These are phyloP conservation scores for Osmoderma eremita DNA, from an alignment of 2,888 invertebrate genomes.

Conservation along the genomic window DNA sequence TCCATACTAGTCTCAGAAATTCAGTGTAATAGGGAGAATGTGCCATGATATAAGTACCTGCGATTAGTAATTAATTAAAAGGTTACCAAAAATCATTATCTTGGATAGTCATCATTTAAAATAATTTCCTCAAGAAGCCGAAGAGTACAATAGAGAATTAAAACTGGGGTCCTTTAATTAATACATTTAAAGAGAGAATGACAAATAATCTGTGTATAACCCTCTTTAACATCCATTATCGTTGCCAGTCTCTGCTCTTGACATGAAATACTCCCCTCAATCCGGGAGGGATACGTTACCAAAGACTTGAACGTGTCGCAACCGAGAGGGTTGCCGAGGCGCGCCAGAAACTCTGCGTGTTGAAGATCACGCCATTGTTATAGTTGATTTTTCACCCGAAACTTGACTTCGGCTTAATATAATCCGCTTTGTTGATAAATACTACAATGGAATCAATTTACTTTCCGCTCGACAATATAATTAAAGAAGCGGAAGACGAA, in stretches of 20 bases:
- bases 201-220: slow-evolving; percentile 30
- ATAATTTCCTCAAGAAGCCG: not conserved
- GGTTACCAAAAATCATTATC: too few species aligned
- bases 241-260: slow-evolving; percentile 27
- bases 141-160: not conserved
- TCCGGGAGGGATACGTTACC: slow-evolving; percentile 34
- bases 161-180: slow-evolving; percentile 24
- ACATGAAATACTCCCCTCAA: slow-evolving; percentile 36
- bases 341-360: slow-evolving; percentile 19
- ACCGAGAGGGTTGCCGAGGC: not conserved
- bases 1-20: too few species aligned
- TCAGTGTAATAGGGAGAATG: too few species aligned
- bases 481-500: slow-evolving; percentile 30
- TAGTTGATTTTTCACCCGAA: slow-evolving; percentile 34
- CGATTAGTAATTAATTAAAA: too few species aligned
- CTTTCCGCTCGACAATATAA: slow-evolving; percentile 23
- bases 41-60: too few species aligned
- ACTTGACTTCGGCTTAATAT: slow-evolving; percentile 31
- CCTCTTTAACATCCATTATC: slow-evolving; percentile 33
- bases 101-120: too few species aligned
- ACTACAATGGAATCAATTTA: slow-evolving; percentile 36
- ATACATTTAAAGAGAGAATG: slow-evolving; percentile 30
- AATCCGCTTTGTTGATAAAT: slow-evolving; percentile 37
- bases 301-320: slow-evolving; percentile 25
- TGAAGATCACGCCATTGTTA: slow-evolving; percentile 32